Base-by-base conservation (phyloP, 1,140 invertebrate genomes). In the Saccostrea glomerata region DNA sequence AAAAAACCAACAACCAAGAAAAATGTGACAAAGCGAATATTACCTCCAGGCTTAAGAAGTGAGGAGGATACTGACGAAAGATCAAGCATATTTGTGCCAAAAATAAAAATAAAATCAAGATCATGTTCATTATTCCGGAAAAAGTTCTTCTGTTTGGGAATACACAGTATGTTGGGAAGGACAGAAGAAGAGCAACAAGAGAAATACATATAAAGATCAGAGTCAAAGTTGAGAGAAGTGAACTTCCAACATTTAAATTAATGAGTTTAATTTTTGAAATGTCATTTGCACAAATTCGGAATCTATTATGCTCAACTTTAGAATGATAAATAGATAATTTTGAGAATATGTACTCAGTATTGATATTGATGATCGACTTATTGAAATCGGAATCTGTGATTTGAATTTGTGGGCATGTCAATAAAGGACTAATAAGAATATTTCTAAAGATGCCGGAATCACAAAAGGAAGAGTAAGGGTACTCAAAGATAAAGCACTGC, bases 51-150 rank as follows among this genome's bases (percentile, higher is more conserved):
- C 40, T 25, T 82, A 30, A 25, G 15, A 25, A 15, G 30, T 82
- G 20, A 17, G 30, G 30, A 17, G 30, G 30, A 25, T 30, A 17
- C 6, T 20, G 30, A 23, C 77, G n/a, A 17, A 84, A 3, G 9
- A 58, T 1, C 2, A 87, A 30, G 2, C 82, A 60, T 20, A 73
- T 25, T 84, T 93, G 92, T 13, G 91, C 91, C 2, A 92, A 25
- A 25, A 92, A 89, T 0, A 93, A 85, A 63, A 83, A 92, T 11
- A 77, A 60, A 23, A 90, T 84, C 17, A 93, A 83, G 73, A 82
- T 63, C 90, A 92, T 93, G 25, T 90, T 91, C 85, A 91, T 92
- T 70, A 90, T 90, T 3, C 92, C 92, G 2, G 93, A 92, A 40
- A 92, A n/a, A 0, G 92, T 91, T 20, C 91, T 70, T 6, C 92